Evolutionary conservation across 1,140 invertebrate species (phyloP).

Genomic region (Diorhabda elongata): DNA sequence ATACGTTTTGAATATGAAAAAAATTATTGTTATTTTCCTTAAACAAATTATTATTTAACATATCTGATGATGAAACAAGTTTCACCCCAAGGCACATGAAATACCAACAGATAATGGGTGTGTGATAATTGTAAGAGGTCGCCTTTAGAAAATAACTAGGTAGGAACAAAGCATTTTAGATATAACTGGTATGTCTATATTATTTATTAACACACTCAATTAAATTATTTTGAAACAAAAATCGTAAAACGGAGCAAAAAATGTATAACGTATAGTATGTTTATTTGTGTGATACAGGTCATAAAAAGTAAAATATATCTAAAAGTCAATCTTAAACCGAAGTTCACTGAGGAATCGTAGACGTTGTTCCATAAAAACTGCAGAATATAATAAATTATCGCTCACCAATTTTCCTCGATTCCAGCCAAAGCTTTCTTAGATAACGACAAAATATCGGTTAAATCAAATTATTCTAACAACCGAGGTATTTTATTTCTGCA

Average conservation of each 20-base stretch:
- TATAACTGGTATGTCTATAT: no score
- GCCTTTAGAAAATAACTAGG: background rate
- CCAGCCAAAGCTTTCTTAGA: background rate
- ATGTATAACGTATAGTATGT: no score
- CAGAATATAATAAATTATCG: background rate
- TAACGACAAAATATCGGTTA: background rate
- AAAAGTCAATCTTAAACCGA: no score
- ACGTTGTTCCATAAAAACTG: no score
- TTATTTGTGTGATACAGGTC: no score
- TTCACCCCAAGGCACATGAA: background rate
- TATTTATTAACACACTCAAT: no score
- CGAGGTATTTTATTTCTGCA: constrained; percentile 10
- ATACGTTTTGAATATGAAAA: no score
- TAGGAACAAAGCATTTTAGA: background rate
- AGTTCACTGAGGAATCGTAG: no score
- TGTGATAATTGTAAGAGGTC: background rate
- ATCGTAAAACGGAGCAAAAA: no score
- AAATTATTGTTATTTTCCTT: background rate
- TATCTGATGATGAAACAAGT: constrained; percentile 2
- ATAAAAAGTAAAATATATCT: no score
- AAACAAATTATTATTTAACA: constrained; percentile 1
- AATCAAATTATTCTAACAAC: background rate
- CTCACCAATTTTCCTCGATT: background rate
- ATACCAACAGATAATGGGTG: constrained; percentile 2
- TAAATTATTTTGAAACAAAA: no score